Evolutionary conservation across 2,797 vertebrate genomes (phyloP), one percentile per base, ranked within the genome.

Genomic region (Rousettus madagascariensis): DNA sequence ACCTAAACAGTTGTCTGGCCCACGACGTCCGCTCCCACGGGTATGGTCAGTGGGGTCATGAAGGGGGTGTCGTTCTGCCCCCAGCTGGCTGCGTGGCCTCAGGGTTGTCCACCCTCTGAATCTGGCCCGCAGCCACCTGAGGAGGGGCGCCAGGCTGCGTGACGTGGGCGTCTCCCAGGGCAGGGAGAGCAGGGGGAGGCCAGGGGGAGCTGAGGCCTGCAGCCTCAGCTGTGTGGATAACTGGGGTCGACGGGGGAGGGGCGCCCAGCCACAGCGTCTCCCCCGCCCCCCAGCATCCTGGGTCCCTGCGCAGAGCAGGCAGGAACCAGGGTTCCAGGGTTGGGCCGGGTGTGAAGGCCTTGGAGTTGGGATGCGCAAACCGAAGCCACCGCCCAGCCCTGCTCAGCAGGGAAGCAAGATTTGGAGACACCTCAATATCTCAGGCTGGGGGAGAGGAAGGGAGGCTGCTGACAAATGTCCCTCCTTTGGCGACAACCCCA

Each of bases 1-100:
- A 97, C 53, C 95, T 82, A 97, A 97, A 97, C 96, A 97, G 59
- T 57, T 75, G 96, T 97, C 96, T 96, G 75, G 95, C 57, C 49
- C 33, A 38, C 59, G 41, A 74, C 36, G 33, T 84, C 36, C 77
- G 68, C 46, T 8, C 22, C 8, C 2, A 10, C 55, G 16, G 82
- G 74, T 85, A 16, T 61, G 77, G 84, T 41, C 88, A 33, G 61
- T 0, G 0, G 26, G 36, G 75, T 19, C 28, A 49, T 26, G 49
- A 71, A 12, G 16, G 78, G 43, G 61, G 22, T 26, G 28, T n/a
- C 46, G 6, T 2, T 41, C 12, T 16, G 59, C 72, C n/a, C 11
- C 6, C 13, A 28, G 49, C 75, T 26, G 38, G 49, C 86, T 69
- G 36, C 46, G 30, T 57, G 71, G 93, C 69, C 59, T 74, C 33